phyloP scores from a whole-genome alignment of 1,140 invertebrate genomes.

The Myzus persicae region DNA sequence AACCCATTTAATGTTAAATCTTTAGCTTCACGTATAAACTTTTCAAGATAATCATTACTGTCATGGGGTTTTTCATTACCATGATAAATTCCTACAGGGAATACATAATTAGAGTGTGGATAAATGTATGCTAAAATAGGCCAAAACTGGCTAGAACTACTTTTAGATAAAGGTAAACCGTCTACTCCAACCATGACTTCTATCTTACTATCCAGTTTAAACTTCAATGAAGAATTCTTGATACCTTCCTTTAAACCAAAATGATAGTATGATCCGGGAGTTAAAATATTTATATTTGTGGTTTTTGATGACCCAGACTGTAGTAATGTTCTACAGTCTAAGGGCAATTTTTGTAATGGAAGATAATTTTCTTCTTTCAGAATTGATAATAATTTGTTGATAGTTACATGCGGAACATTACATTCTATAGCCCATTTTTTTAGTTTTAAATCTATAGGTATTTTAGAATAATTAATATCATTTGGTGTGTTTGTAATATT shows the following conservation, averaged over 20 bases:
- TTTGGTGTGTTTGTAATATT: too few relatives aligned
- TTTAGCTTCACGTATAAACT: not conserved
- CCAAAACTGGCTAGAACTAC: constrained; percentile 36
- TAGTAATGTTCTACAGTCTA: not conserved
- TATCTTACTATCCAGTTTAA: not conserved
- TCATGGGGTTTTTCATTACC: not conserved
- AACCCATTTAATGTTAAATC: not conserved
- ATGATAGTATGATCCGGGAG: not conserved
- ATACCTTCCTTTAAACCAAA: not conserved
- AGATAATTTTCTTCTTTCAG: not conserved
- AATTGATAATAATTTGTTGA: not conserved
- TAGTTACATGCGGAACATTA: too few relatives aligned
- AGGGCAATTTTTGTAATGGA: not conserved
- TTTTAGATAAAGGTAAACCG: constrained; percentile 37
- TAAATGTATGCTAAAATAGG: constrained; percentile 19
- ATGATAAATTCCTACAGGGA: constrained; percentile 18
- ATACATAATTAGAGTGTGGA: not conserved
- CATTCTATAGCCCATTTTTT: not conserved
- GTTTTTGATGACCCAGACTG: not conserved
- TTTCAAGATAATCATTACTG: constrained; percentile 1
- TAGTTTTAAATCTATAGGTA: too few relatives aligned
- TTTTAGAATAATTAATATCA: too few relatives aligned
- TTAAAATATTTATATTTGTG: not conserved
- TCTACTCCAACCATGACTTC: constrained; percentile 1
- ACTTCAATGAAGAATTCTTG: not conserved